Conservation (phyloP, 2,888 invertebrate species). For the Pterostichus madidus region DNA sequence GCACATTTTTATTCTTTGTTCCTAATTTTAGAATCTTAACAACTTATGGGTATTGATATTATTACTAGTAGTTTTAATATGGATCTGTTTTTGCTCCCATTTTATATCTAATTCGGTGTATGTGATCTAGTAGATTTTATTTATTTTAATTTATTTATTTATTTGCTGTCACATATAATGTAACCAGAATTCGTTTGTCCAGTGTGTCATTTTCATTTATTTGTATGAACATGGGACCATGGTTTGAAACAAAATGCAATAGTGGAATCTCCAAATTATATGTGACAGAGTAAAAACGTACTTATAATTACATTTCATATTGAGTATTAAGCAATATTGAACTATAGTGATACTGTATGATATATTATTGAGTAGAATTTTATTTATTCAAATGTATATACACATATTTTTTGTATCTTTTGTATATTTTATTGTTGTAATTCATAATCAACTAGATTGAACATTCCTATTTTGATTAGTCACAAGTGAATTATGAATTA, state of each 20-base stretch:
- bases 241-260: conserved; percentile 35
- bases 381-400: conserved; percentile 66
- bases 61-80: conserved; percentile 16
- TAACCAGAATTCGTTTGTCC: conserved; percentile 43
- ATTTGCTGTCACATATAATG: conserved; percentile 60
- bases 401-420: conserved; percentile 65
- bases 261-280: conserved; percentile 48
- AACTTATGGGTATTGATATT: conserved; percentile 6
- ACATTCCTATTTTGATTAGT: conserved; percentile 23
- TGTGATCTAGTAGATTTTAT: conserved; percentile 22
- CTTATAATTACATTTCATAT: conserved; percentile 58
- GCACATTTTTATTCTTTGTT: conserved; percentile 33
- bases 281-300: conserved; percentile 55
- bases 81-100: background rate
- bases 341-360: conserved; percentile 60
- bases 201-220: conserved; percentile 30
- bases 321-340: conserved; percentile 63
- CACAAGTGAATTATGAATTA: conserved; percentile 53
- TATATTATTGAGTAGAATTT: conserved; percentile 47
- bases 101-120: conserved; percentile 27
- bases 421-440: conserved; percentile 64
- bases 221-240: conserved; percentile 59
- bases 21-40: background rate
- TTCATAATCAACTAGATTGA: conserved; percentile 38
- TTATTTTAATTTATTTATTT: conserved; percentile 37